Evolutionary conservation across 1,140 invertebrate genomes (phyloP), one percentile per base, ranked within the genome.

Genomic region (Pollicipes pollicipes): DNA sequence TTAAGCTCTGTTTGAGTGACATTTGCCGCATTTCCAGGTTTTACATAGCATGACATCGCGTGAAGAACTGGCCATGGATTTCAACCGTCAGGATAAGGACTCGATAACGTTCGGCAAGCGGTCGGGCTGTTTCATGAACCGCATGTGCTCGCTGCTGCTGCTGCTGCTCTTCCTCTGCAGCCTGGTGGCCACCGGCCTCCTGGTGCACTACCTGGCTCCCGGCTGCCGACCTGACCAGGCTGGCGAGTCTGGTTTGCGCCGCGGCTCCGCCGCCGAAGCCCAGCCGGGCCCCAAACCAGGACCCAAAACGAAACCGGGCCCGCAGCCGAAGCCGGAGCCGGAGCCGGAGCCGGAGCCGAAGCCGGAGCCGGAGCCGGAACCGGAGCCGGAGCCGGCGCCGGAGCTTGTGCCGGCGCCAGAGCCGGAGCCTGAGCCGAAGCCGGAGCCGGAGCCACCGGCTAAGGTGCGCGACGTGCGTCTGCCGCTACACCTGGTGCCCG

Each of bases 141-240:
- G 35, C 35, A 8, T 6, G 6, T 35, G 35, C 17, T 35, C 35
- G 17, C 6, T 17, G 66, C 76, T 83, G 3, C 76, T 86, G 3
- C 78, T 80, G 3, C 72, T 82, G 24, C 79, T 83, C 67, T 84
- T 85, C 74, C 74, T 82, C 3, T 74, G 82, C 70, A 79, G 81
- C 27, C 72, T 86, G 29, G 80, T 85, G 0, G 82, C 83, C 37
- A 86, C 86, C 16, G 84, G 85, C 3, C 82, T 88, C 4, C 78
- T 88, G 69, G 86, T 88, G 3, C 87, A 87, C 75, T 86, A 88
- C 77, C 87, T 87, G 72, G 85, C 85, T 3, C 84, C 85, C 0
- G 87, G 86, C 68, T 24, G 37, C 32, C n/a, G n/a, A n/a, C n/a
- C n/a, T n/a, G n/a, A n/a, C n/a, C n/a, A n/a, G n/a, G n/a, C n/a